A percentile compares a stretch with the other conserved stretches of the same genome.
phyloP scores from a whole-genome alignment of 2,113 vertebrate species.

The Macrotis lagotis region DNA sequence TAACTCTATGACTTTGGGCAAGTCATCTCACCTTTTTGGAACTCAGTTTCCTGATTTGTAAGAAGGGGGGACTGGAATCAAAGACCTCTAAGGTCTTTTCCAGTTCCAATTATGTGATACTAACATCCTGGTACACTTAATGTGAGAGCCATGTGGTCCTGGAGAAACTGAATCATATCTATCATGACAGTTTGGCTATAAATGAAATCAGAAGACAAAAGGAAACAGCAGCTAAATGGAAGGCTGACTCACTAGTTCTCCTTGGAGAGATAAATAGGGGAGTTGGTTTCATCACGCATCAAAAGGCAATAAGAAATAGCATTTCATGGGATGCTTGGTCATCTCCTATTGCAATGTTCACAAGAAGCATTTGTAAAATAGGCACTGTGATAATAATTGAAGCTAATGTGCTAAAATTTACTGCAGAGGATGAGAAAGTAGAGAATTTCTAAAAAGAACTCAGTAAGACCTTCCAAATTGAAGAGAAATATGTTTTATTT shows the following conservation, averaged over 20 bases:
- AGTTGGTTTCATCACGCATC: not conserved
- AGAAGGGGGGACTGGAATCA: not conserved
- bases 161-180: not conserved
- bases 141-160: not conserved
- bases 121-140: not conserved
- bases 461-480: not conserved
- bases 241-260: not conserved
- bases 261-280: not conserved
- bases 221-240: not conserved
- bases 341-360: not conserved
- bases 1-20: not conserved
- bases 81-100: not conserved
- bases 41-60: not conserved
- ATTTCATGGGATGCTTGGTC: not conserved
- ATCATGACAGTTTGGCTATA: not conserved
- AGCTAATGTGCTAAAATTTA: not conserved
- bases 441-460: not conserved
- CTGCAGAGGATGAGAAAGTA: not conserved
- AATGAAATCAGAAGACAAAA: slow-evolving; percentile 1
- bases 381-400: not conserved
- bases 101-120: not conserved
- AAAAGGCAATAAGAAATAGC: not conserved
- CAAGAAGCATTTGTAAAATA: not conserved
- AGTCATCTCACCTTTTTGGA: not conserved
- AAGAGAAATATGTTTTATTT: not conserved